Evolutionary conservation across 2,888 invertebrate genomes (phyloP).

Genomic region (Scaptomyza cyrtandrae): DNA sequence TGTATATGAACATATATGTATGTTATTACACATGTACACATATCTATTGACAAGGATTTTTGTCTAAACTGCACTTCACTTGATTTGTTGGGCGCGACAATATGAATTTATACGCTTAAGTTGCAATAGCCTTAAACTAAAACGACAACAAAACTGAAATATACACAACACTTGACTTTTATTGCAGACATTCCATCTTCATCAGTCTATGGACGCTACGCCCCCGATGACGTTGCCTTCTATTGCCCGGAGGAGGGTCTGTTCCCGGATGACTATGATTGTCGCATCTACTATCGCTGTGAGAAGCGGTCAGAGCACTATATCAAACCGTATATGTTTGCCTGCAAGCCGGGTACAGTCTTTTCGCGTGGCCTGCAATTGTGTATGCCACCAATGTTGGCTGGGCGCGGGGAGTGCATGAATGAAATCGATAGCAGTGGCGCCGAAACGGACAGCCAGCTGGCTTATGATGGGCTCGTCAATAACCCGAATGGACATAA

Average conservation of each 20-base stretch:
- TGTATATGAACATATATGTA: constrained; percentile 1
- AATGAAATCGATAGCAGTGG: constrained; percentile 81
- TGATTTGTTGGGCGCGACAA: constrained; percentile 28
- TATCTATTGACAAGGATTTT: constrained; percentile 17
- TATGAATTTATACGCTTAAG: constrained; percentile 59
- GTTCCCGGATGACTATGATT: constrained; percentile 89
- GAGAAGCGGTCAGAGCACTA: constrained; percentile 86
- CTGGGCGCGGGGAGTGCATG: constrained; percentile 88
- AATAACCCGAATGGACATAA: constrained; percentile 53
- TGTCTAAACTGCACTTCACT: constrained; percentile 31
- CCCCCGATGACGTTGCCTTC: constrained; percentile 79
- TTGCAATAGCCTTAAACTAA: constrained; percentile 33
- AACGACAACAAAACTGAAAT: constrained; percentile 25
- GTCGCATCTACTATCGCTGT: constrained; percentile 91
- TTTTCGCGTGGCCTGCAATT: constrained; percentile 88
- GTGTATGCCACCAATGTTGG: constrained; percentile 89
- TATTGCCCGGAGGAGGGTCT: constrained; percentile 89
- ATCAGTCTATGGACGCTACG: constrained; percentile 45
- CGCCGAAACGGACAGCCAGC: constrained; percentile 51
- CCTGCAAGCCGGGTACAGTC: constrained; percentile 91
- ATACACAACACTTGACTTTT: constrained; percentile 32
- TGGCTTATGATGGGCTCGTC: constrained; percentile 63
- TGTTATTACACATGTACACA: constrained; percentile 10
- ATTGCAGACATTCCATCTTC: constrained; percentile 73
- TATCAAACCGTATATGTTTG: constrained; percentile 87